A percentile compares a stretch with the other conserved stretches of the same genome.
Conservation (phyloP, 35 echinoderm and acorn worm species). For the Patiria miniata region DNA sequence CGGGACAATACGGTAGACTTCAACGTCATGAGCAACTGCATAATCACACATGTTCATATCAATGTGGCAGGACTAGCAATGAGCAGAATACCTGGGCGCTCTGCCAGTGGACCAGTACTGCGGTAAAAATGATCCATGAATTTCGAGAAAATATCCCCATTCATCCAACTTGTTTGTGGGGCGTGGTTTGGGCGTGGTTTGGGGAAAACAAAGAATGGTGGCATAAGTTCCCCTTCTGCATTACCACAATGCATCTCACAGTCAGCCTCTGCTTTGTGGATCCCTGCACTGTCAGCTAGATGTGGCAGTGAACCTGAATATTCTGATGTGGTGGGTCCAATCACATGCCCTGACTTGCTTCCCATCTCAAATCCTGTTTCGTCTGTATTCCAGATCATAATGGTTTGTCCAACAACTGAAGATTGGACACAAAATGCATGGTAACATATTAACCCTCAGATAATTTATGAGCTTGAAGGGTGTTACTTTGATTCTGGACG, state of each 20-base stretch:
- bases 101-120: not conserved
- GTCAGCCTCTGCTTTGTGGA: constrained; percentile 2
- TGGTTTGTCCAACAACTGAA: not conserved
- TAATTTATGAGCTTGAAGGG: not conserved
- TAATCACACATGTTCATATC: not conserved
- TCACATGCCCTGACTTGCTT: not conserved
- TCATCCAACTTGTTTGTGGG: not conserved
- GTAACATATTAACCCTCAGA: not conserved
- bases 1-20: too few relatives aligned
- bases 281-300: not conserved
- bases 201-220: not conserved
- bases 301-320: constrained; percentile 8
- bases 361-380: constrained; percentile 2
- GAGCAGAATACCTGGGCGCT: not conserved
- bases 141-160: not conserved
- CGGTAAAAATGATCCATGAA: not conserved
- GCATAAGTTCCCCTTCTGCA: constrained; percentile 4
- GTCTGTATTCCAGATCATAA: not conserved
- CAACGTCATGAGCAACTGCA: not conserved
- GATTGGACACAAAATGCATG: not conserved
- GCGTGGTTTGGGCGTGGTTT: not conserved
- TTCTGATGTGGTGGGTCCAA: not conserved
- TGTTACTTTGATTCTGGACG: not conserved
- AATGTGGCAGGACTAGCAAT: not conserved
- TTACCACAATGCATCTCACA: not conserved